Evolutionary conservation across 53 echinoderm and acorn worm species (phyloP).

Genomic region (Mesocentrotus franciscanus): DNA sequence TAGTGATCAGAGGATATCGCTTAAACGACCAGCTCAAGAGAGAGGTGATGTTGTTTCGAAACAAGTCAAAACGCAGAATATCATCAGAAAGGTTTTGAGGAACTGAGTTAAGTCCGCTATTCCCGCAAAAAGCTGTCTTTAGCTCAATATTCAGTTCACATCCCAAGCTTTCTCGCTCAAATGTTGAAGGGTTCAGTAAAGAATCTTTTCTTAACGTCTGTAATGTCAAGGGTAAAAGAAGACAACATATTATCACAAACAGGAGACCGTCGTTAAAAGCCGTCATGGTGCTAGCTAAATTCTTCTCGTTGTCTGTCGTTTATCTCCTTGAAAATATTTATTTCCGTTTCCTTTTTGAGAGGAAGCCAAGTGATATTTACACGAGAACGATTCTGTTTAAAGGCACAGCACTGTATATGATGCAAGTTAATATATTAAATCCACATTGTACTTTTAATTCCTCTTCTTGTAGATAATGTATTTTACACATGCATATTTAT

Average conservation of each 20-base stretch:
- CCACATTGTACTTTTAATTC: too few relatives aligned
- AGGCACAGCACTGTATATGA: too few relatives aligned
- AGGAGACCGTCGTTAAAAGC: not conserved
- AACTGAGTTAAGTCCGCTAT: not conserved
- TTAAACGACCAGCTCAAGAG: too few relatives aligned
- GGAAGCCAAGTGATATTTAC: too few relatives aligned
- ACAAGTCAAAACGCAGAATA: not conserved
- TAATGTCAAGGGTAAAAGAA: not conserved
- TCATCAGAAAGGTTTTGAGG: constrained; percentile 36
- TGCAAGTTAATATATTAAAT: too few relatives aligned
- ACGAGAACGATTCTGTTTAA: too few relatives aligned
- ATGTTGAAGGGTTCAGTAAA: not conserved
- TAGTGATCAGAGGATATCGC: too few relatives aligned
- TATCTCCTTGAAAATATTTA: too few relatives aligned
- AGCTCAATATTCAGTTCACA: too few relatives aligned
- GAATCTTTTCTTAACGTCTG: not conserved
- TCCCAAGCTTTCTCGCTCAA: not conserved
- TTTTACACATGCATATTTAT: too few relatives aligned
- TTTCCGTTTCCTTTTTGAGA: too few relatives aligned
- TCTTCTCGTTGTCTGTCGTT: not conserved
- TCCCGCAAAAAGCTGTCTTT: not conserved
- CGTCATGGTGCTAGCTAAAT: not conserved
- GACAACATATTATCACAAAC: not conserved
- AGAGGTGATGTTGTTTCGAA: constrained; percentile 17
- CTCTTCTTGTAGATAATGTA: too few relatives aligned